These are phyloP conservation scores for Strix aluco DNA, from an alignment of 2,113 vertebrate species.

Conservation along the genomic window DNA sequence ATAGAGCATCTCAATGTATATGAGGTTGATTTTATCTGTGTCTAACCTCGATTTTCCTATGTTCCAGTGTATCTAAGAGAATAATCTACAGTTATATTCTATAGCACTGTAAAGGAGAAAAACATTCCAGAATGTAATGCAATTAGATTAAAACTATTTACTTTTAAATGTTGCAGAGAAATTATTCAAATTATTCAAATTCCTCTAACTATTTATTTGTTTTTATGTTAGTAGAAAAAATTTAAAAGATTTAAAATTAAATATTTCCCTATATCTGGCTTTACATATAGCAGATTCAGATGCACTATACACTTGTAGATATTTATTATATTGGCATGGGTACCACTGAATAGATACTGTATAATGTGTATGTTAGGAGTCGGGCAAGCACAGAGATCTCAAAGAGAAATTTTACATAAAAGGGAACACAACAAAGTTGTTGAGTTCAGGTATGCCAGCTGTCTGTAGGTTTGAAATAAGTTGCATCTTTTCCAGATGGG, in stretches of 20 bases:
- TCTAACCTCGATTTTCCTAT: neutral
- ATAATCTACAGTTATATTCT: neutral
- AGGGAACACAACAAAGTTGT: neutral
- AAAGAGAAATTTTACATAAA: neutral
- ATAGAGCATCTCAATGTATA: neutral
- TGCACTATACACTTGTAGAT: rapidly evolving
- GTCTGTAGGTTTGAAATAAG: neutral
- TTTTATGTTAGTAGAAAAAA: neutral
- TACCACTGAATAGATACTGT: neutral
- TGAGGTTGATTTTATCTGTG: neutral
- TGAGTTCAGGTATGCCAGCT: neutral
- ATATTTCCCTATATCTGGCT: neutral
- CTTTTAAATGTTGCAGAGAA: neutral
- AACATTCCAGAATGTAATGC: neutral
- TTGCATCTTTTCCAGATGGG: neutral
- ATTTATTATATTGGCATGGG: neutral
- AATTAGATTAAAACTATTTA: neutral
- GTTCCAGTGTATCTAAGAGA: neutral
- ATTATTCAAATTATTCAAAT: neutral
- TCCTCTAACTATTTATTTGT: neutral
- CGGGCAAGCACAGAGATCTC: neutral
- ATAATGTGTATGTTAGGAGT: neutral
- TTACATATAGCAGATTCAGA: neutral
- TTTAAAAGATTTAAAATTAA: neutral
- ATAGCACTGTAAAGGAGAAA: neutral